A percentile compares a stretch with the other conserved stretches of the same genome.
Conservation (phyloP, 1,140 invertebrate species). For the Cryptotermes secundus region DNA sequence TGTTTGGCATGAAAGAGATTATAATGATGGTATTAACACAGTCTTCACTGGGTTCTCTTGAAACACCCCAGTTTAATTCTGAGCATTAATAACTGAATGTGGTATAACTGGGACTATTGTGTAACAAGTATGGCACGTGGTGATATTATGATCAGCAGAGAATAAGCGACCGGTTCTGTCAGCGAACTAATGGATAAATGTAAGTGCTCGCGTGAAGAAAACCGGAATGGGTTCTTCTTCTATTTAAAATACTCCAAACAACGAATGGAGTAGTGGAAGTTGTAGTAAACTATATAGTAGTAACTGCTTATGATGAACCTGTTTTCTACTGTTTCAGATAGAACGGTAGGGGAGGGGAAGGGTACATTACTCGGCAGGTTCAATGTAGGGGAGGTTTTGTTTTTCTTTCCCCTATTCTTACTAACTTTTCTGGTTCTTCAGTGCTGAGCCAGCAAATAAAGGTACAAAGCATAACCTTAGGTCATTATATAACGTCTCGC, state of each 20-base stretch:
- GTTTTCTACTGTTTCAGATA: conserved; percentile 23
- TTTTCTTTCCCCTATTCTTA: background rate
- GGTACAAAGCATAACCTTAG: background rate
- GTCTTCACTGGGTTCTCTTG: background rate
- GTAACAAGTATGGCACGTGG: background rate
- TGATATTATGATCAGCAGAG: background rate
- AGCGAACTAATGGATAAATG: background rate
- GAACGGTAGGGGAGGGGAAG: conserved; percentile 19
- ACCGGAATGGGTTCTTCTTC: conserved; percentile 7
- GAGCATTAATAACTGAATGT: background rate
- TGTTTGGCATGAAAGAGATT: background rate
- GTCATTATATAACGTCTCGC: background rate
- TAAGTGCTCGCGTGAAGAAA: too few relatives aligned
- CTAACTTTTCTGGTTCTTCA: background rate
- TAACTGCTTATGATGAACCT: conserved; percentile 25
- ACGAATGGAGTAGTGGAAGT: background rate
- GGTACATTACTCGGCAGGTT: conserved; percentile 21
- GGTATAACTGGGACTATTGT: background rate
- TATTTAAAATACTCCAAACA: background rate
- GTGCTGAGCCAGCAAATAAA: background rate
- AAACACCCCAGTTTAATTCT: background rate
- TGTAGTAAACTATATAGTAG: background rate
- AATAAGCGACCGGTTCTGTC: background rate
- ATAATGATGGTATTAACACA: background rate
- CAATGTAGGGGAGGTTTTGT: background rate